Percentiles rank a stretch among this genome's conserved stretches.
phyloP scores from a whole-genome alignment of 2,797 vertebrate genomes.

The Mus spretus region DNA sequence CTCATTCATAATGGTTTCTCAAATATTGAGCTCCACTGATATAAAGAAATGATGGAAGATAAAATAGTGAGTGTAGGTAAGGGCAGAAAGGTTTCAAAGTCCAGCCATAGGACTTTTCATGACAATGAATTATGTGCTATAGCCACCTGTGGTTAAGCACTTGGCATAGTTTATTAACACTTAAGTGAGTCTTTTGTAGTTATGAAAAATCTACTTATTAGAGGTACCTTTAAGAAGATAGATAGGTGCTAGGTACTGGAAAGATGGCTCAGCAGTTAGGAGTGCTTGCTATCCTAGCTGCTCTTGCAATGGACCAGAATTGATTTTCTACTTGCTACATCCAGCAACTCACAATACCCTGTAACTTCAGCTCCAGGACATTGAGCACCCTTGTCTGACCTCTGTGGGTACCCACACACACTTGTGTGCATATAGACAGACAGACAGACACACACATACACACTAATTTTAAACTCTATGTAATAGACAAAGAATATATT shows the following conservation, averaged over 20 bases:
- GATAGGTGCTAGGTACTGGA: not conserved
- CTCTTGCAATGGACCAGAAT: not conserved
- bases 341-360: not conserved
- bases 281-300: no score
- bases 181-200: slow-evolving; percentile 19
- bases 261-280: not conserved
- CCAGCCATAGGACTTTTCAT: not conserved
- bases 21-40: not conserved
- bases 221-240: not conserved
- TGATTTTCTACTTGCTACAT: not conserved
- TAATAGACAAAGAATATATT: not conserved
- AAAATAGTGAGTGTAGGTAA: not conserved
- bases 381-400: not conserved
- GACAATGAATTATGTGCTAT: not conserved
- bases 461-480: not conserved
- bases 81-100: not conserved
- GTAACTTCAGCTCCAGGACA: not conserved
- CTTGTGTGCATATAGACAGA: not conserved
- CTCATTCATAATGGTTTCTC: not conserved
- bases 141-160: not conserved
- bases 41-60: not conserved
- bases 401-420: not conserved
- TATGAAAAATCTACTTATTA: slow-evolving; percentile 21
- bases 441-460: not conserved
- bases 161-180: not conserved